Conservation (phyloP, 2,888 invertebrate genomes). For the Lypha dubia region DNA sequence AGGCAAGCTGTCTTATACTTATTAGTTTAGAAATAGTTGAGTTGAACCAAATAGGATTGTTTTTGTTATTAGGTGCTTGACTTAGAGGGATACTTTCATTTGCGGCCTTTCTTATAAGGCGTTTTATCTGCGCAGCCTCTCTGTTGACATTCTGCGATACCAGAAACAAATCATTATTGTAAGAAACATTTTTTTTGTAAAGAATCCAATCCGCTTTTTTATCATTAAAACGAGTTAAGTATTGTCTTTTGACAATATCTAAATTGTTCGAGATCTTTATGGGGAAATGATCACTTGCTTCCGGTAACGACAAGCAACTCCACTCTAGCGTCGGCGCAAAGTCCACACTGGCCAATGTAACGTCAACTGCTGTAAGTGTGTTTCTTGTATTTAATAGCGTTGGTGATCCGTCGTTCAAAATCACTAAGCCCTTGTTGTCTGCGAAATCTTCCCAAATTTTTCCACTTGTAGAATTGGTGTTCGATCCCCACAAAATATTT, state of each 20-base stretch:
- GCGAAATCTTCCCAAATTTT: no score
- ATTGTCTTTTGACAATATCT: background rate
- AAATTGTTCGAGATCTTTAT: conserved; percentile 9
- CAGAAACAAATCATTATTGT: background rate
- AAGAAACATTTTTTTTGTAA: background rate
- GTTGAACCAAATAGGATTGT: conserved; percentile 32
- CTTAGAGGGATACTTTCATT: conserved; percentile 19
- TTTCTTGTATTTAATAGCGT: conserved; percentile 26
- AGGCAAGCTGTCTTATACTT: background rate
- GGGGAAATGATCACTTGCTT: conserved; percentile 34
- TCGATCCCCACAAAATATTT: no score
- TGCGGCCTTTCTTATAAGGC: background rate
- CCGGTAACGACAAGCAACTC: conserved; percentile 8
- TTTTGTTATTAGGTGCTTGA: background rate
- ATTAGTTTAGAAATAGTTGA: conserved; percentile 21
- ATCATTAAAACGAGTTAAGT: background rate
- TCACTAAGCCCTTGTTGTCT: no score
- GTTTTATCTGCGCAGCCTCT: conserved; percentile 11
- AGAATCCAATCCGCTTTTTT: conserved; percentile 14
- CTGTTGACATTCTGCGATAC: background rate
- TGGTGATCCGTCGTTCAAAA: conserved; percentile 38
- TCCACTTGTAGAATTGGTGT: no score
- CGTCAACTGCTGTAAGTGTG: conserved; percentile 37
- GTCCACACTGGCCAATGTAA: conserved; percentile 30
- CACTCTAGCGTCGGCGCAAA: background rate